A percentile compares a stretch with the other conserved stretches of the same genome.
phyloP scores from a whole-genome alignment of 2,797 vertebrate species.

The Etheostoma nigrum region DNA sequence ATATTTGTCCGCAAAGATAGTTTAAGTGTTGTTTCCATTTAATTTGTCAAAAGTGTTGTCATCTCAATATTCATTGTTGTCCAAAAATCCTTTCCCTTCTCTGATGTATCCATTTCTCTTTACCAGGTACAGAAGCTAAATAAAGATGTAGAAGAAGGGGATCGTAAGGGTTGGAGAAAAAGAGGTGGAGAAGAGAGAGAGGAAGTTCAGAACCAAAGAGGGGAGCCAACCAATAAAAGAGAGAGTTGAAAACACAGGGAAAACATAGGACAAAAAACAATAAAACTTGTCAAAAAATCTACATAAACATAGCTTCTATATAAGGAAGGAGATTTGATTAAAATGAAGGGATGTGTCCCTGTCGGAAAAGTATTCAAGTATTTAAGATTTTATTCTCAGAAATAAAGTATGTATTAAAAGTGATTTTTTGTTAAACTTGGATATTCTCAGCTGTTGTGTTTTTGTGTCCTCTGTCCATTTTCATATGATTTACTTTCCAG shows the following conservation, averaged over 20 bases:
- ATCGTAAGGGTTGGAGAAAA: conserved; percentile 73
- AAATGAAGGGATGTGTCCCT: conserved; percentile 72
- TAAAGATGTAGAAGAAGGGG: conserved; percentile 74
- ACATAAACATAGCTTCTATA: conserved; percentile 75
- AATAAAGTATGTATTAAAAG: conserved; percentile 87
- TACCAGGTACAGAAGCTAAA: conserved; percentile 63
- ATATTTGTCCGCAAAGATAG: conserved; percentile 20
- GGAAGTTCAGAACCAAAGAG: conserved; percentile 71
- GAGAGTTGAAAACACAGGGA: conserved; percentile 72
- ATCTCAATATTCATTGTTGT: not conserved
- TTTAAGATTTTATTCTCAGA: conserved; percentile 87
- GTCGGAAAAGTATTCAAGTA: conserved; percentile 77
- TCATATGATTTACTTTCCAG: conserved; percentile 81
- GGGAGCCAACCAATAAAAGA: conserved; percentile 74
- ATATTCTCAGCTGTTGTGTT: conserved; percentile 82
- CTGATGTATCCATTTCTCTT: conserved; percentile 39
- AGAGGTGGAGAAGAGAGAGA: conserved; percentile 57
- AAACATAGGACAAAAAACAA: conserved; percentile 74
- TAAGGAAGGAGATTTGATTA: conserved; percentile 74
- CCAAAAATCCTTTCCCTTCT: not conserved
- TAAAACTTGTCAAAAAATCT: conserved; percentile 69
- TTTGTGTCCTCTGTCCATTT: conserved; percentile 81
- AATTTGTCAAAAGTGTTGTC: not conserved
- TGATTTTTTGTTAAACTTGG: conserved; percentile 88
- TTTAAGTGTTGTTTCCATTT: conserved; percentile 4